Evolutionary conservation across 2,113 vertebrate species (phyloP).

Genomic region (Gopherus evgoodei): DNA sequence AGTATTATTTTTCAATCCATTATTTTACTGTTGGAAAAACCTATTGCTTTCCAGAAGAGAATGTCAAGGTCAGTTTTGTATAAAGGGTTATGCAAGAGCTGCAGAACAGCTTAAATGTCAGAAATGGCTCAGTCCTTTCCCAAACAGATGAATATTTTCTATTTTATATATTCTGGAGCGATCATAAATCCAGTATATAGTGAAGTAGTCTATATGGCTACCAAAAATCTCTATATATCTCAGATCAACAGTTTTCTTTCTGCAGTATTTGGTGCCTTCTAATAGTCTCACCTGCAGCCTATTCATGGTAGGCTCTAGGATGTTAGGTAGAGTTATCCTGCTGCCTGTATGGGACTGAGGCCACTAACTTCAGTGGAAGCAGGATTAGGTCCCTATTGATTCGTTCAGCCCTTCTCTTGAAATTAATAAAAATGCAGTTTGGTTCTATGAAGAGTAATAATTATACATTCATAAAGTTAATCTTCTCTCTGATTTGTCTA

Average conservation of each 20-base stretch:
- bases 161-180: background rate
- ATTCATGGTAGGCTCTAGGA: background rate
- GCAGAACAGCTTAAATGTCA: background rate
- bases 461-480: background rate
- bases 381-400: background rate
- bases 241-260: background rate
- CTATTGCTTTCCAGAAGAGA: slow-evolving; percentile 16
- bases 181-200: background rate
- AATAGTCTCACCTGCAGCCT: background rate
- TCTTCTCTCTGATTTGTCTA: background rate
- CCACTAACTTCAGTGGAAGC: background rate
- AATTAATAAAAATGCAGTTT: background rate
- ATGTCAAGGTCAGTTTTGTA: slow-evolving; percentile 30
- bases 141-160: background rate
- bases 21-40: slow-evolving; percentile 31
- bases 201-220: background rate
- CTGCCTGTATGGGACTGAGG: background rate
- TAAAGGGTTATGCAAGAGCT: background rate
- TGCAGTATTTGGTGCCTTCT: background rate
- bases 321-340: background rate
- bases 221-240: background rate
- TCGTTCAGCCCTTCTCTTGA: background rate
- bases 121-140: background rate
- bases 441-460: background rate
- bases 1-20: slow-evolving; percentile 52